Evolutionary conservation across 2,797 vertebrate species (phyloP), one percentile per base, ranked within the genome.

Genomic region (Peromyscus eremicus): DNA sequence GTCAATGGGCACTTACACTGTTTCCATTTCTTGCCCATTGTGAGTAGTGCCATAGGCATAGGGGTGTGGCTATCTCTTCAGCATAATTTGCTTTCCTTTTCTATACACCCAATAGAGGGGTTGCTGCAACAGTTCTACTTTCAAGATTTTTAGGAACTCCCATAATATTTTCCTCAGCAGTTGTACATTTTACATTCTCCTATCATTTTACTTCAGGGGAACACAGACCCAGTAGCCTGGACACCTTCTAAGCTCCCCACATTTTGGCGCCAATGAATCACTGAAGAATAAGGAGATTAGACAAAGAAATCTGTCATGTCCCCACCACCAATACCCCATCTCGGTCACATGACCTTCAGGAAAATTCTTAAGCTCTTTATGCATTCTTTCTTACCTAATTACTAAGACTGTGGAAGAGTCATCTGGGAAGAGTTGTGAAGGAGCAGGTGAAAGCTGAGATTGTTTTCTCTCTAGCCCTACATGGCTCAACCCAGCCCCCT

Each of bases 361-460:
- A 84, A n/a, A 92, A 14, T 32, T 1, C 5, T 90, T 60, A 60
- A n/a, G 70, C 49, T 95, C 79, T 49, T 89, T 55, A 68, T 71
- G 7, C 7, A 13, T 66, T 60, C 49, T 40, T 79, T 62, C 16
- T 97, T 82, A 16, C 83, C 46, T 60, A 34, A 16, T 77, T 95
- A 94, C 34, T n/a, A 77, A 79, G 34, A 73, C 12, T 52, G 19
- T 76, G 66, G 34, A 70, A 94, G n/a, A 57, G 40, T 80, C 49
- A 94, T 82, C 77, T 75, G 57, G 76, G 52, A 84, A 94, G 11
- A 81, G 37, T 25, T 92, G 11, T 46, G 55, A 76, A 83, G 91
- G 43, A 73, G 62, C 9, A 81, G 83, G 37, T 34, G 40, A 66
- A 91, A 85, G 34, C 29, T 75, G 4, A 34, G 32, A 40, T 70